Percentiles rank a stretch among this genome's conserved stretches.
Conservation (phyloP, 2,113 vertebrate genomes). For the Hirundichthys speculiger region DNA sequence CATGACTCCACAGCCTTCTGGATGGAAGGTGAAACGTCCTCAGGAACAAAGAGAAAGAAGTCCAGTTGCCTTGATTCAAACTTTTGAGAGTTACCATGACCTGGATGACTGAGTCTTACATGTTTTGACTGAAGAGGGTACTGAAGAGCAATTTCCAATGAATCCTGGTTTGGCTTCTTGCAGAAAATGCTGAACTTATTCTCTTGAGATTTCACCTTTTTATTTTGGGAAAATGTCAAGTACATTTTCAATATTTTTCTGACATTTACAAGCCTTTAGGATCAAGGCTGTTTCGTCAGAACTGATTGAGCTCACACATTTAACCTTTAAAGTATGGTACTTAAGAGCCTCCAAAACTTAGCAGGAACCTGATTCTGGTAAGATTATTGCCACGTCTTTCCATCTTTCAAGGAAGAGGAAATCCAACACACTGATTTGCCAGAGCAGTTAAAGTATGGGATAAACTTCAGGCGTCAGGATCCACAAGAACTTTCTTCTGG, state of each 20-base stretch:
- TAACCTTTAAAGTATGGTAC: slow-evolving; percentile 3
- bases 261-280: not conserved
- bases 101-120: no score
- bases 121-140: no score
- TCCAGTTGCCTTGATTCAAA: no score
- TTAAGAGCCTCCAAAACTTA: slow-evolving; percentile 1
- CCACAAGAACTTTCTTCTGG: slow-evolving; percentile 32
- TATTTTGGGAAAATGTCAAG: not conserved
- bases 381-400: slow-evolving; percentile 21
- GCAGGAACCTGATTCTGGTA: slow-evolving; percentile 1
- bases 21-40: no score
- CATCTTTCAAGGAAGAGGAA: slow-evolving; percentile 25
- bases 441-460: slow-evolving; percentile 18
- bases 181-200: slow-evolving; percentile 4
- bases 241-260: not conserved
- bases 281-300: slow-evolving; percentile 6
- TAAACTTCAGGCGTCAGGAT: slow-evolving; percentile 28
- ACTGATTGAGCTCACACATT: not conserved
- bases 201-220: not conserved
- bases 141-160: not conserved
- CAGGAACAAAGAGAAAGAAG: no score
- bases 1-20: no score
- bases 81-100: no score
- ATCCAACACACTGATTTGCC: slow-evolving; percentile 29
- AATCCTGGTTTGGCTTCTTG: no score